A percentile compares a stretch with the other conserved stretches of the same genome.
phyloP scores from a whole-genome alignment of 2,888 invertebrate genomes.

The Gryllus longicercus region DNA sequence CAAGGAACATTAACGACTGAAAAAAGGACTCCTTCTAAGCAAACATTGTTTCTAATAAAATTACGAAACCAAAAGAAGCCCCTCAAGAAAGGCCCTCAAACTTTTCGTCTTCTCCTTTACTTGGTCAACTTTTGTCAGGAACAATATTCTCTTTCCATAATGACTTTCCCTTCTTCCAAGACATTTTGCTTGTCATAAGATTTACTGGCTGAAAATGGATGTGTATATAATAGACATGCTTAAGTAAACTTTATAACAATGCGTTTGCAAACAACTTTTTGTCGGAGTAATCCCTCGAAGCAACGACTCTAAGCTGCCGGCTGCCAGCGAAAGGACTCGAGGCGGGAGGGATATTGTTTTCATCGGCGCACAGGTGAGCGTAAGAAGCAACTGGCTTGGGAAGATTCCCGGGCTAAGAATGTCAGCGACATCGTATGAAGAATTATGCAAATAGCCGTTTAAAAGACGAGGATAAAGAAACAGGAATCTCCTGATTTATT shows the following conservation, averaged over 20 bases:
- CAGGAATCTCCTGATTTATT: no score
- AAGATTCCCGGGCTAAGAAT: no score
- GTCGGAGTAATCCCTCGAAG: neutral
- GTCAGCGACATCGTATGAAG: no score
- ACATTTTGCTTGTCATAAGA: slow-evolving; percentile 5
- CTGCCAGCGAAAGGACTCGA: no score
- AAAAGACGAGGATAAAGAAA: no score
- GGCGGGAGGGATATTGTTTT: no score
- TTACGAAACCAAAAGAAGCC: neutral
- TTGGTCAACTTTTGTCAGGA: neutral
- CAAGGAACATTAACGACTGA: slow-evolving; percentile 17
- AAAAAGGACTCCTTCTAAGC: neutral
- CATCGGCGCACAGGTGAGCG: no score
- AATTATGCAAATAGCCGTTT: no score
- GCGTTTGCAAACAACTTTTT: neutral
- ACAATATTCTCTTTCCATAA: neutral
- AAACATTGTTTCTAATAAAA: slow-evolving; percentile 17
- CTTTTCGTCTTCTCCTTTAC: slow-evolving; percentile 17
- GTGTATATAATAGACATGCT: neutral
- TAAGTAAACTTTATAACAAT: neutral
- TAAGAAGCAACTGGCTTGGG: no score
- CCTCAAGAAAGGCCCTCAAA: slow-evolving; percentile 5
- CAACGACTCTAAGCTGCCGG: neutral
- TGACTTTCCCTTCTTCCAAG: neutral
- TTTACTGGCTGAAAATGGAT: neutral